Base-by-base conservation (phyloP, 2,113 vertebrate species). In the Nymphicus hollandicus region DNA sequence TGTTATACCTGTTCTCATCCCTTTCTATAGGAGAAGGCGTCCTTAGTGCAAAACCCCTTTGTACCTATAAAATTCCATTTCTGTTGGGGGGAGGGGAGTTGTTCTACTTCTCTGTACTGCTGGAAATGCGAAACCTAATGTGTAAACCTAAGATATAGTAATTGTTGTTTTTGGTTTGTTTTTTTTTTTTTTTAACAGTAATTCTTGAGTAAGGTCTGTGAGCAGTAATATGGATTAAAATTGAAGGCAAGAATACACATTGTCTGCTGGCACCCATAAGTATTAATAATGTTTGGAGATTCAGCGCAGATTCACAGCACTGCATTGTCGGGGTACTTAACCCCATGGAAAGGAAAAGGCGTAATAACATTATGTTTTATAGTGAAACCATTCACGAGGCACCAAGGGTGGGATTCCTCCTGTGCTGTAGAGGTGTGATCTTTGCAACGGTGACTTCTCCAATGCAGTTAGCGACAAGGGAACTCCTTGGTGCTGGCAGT, bases 291-390 rank as follows among this genome's bases (percentile, higher is more conserved):
- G 68, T 8, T 28, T n/a, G 19, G 47, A 44, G 25, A 17, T 78
- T 43, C 50, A 25, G 7, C 28, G 14, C 3, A 4, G 29, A 39
- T 86, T 74, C 35, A 37, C 10, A 69, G 39, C 13, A 14, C 11
- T 85, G 14, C 20, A 13, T 72, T 6, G 7, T 9, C n/a, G 10
- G 33, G 29, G 18, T 78, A 20, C 13, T 39, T 74, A 78, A 44
- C 12, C 3, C 7, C 11, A 5, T 8, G 28, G 55, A 27, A 79
- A 60, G 33, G 33, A 76, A 71, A 44, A 80, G 13, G 11, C 0
- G 0, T 69, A 60, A 8, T 70, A 43, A 71, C 39, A 22, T 56
- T 33, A 11, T 1, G 0, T 71, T 49, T 78, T 6, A 18, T 65
- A 24, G 6, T 35, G 37, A 60, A 91, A 78, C 11, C 13, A 12